A percentile compares a stretch with the other conserved stretches of the same genome.
Evolutionary conservation across 2,113 vertebrate genomes (phyloP).

Genomic region (Clarias macrocephalus): DNA sequence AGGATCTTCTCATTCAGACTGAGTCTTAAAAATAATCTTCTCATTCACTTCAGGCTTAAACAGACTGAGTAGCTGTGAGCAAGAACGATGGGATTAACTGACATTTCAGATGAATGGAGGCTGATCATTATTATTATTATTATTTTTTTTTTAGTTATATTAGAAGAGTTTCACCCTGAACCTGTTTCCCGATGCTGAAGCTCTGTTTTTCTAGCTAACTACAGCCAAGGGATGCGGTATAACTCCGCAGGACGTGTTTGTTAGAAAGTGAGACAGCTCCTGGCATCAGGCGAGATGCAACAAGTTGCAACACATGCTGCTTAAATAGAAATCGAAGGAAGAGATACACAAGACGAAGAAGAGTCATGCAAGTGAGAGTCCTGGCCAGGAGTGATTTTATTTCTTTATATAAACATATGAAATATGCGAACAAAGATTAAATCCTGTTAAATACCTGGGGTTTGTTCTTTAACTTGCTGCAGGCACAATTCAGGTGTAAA

Average conservation of each 20-base stretch:
- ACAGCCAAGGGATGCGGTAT: constrained; percentile 33
- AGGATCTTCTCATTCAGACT: constrained; percentile 9
- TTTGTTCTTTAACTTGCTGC: constrained; percentile 44
- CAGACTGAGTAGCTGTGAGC: background rate
- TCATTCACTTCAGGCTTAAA: constrained; percentile 17
- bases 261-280: constrained; percentile 46
- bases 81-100: background rate
- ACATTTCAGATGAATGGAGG: background rate
- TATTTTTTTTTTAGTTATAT: background rate
- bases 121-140: too few species aligned
- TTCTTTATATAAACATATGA: constrained; percentile 67
- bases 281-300: constrained; percentile 53
- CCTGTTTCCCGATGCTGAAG: background rate
- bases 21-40: constrained; percentile 24
- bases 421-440: constrained; percentile 60
- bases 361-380: constrained; percentile 54
- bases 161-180: background rate
- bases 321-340: constrained; percentile 58
- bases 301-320: constrained; percentile 65
- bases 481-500: constrained; percentile 51
- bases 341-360: constrained; percentile 59
- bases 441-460: constrained; percentile 52
- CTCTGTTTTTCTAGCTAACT: constrained; percentile 22
- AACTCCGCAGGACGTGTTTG: constrained; percentile 52
- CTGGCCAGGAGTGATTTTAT: constrained; percentile 61